Conservation (phyloP, 2,113 vertebrate genomes). For the Cephalopholis sonnerati region DNA sequence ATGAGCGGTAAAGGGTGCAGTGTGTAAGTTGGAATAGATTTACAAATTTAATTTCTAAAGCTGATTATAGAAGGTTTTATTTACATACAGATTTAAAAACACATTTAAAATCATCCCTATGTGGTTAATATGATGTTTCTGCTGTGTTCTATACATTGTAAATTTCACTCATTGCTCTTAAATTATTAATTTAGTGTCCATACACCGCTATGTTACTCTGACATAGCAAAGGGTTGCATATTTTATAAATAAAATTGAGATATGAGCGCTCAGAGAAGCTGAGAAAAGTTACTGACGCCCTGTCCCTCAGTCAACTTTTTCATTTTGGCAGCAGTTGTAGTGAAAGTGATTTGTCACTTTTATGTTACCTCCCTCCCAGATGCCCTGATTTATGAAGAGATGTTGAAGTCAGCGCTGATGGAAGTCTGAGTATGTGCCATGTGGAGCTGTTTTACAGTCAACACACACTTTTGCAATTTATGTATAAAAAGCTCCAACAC, state of each 20-base stretch:
- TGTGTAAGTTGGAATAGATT: background rate
- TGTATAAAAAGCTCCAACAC: constrained; percentile 14
- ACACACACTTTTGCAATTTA: background rate
- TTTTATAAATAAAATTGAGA: background rate
- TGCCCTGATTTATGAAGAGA: background rate
- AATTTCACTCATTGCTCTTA: background rate
- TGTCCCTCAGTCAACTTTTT: background rate
- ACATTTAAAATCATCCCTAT: background rate
- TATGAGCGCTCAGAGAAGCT: background rate
- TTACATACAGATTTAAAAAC: background rate
- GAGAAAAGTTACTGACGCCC: background rate
- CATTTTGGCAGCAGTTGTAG: background rate
- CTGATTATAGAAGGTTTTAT: background rate
- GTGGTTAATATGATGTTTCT: no score
- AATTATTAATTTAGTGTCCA: background rate
- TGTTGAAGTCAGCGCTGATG: background rate
- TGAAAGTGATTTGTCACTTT: background rate
- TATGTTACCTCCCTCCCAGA: constrained; percentile 1
- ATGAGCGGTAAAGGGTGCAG: background rate
- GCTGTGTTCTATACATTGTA: background rate
- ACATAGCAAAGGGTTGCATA: background rate
- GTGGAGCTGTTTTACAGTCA: background rate
- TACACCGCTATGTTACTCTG: background rate
- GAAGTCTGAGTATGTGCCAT: background rate
- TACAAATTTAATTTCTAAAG: background rate